Base-by-base conservation (phyloP, 2,888 invertebrate species). In the Drosophila vallismaia region DNA sequence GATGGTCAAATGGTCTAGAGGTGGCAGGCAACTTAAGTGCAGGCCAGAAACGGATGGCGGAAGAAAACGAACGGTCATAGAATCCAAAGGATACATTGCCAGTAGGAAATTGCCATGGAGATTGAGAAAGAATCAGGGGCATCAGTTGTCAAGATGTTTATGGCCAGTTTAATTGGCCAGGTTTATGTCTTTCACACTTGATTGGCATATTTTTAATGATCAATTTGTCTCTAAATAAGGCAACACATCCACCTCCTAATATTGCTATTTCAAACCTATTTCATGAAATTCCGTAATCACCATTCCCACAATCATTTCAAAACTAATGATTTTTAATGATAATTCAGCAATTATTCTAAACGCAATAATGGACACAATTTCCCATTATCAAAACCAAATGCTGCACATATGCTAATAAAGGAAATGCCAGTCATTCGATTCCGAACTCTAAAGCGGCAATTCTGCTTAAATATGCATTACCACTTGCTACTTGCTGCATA, bases 21-120 rank as follows among this genome's bases (percentile, higher is more conserved):
- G 6, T 44, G 45, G 45, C 36, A 40, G 10, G 3, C 6, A 29
- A 10, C 66, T 66, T 63, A 64, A 63, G 63, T 64, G 63, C 64
- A 38, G 51, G 36, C 28, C 24, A 6, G 26, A 4, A 42, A 14
- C 14, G 19, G 19, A 7, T 29, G 29, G 48, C 29, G 12, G 12
- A 48, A 7, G 8, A 7, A 31, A 9, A 9, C 9, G 9, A 24
- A 24, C 4, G 28, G 28, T n/a, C n/a, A n/a, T n/a, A n/a, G 5
- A 28, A 28, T 28, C 28, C 4, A 9, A 38, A 9, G 12, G 10
- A 26, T 28, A 12, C 2, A 8, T 8, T 2, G 19, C 14, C 3
- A 8, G 3, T 0, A 4, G 12, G 19, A 56, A 56, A 56, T 56
- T 56, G 45, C 45, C 28, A 12, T 19, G 53, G 19, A 19, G 28